phyloP scores from a whole-genome alignment of 2,797 vertebrate species.

The Allenopithecus nigroviridis region DNA sequence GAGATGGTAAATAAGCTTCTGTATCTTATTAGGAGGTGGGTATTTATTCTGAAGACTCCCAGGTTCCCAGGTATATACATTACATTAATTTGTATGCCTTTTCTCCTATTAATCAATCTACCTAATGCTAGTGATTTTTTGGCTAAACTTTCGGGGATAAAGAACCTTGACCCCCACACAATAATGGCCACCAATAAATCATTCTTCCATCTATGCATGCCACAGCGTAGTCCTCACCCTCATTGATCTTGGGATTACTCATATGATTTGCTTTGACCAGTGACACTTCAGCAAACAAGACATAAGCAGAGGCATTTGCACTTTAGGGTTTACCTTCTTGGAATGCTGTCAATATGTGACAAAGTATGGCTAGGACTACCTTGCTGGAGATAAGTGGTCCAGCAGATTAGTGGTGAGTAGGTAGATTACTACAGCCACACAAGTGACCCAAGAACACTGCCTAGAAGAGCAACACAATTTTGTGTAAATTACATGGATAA shows the following conservation, averaged over 20 bases:
- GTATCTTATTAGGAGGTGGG: no score
- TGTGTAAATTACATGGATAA: no score
- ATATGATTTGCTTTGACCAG: background rate
- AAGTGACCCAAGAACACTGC: fast-evolving
- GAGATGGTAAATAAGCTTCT: no score
- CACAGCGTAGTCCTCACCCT: fast-evolving
- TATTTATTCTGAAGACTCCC: no score
- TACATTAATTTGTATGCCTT: no score
- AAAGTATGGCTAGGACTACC: background rate
- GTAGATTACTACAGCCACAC: background rate
- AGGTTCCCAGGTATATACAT: no score
- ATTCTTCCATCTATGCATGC: no score
- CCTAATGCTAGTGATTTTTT: background rate
- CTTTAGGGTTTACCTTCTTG: background rate
- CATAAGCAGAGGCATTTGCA: background rate
- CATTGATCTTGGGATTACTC: background rate
- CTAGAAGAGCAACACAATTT: background rate
- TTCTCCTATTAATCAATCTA: background rate
- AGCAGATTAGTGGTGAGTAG: background rate
- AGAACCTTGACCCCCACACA: background rate
- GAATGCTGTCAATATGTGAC: background rate
- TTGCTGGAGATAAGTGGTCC: background rate
- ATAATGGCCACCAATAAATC: background rate
- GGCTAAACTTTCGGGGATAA: background rate
- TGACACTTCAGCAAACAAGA: background rate